phyloP scores from a whole-genome alignment of 2,113 vertebrate genomes.

The Lynx canadensis region DNA sequence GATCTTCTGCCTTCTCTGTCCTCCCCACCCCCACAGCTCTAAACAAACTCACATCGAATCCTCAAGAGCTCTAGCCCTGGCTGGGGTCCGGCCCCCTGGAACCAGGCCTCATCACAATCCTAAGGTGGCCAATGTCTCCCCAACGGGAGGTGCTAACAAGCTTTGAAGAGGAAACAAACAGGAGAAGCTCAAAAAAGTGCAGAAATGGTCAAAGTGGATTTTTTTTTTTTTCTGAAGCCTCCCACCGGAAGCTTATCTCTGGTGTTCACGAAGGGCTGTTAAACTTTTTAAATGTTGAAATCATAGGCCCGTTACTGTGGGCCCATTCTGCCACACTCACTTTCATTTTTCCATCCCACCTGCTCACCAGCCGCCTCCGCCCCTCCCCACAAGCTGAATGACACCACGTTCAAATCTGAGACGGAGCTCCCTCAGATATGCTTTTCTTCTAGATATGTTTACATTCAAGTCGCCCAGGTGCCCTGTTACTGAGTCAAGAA shows the following conservation, averaged over 20 bases:
- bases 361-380: background rate
- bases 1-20: background rate
- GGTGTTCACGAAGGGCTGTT: background rate
- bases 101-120: background rate
- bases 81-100: background rate
- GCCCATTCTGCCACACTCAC: background rate
- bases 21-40: no score
- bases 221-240: background rate
- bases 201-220: background rate
- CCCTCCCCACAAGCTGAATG: background rate
- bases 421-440: background rate
- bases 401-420: background rate
- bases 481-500: background rate
- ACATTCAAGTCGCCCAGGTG: background rate
- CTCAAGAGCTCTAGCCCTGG: background rate
- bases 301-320: background rate
- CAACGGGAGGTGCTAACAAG: background rate
- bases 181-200: background rate
- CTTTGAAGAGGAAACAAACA: conserved; percentile 53
- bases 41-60: background rate
- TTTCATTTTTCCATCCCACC: background rate
- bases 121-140: background rate
- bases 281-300: background rate
- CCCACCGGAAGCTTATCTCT: background rate
- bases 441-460: conserved; percentile 48